phyloP scores from a whole-genome alignment of 2,113 vertebrate species.

The Dromiciops gliroides region DNA sequence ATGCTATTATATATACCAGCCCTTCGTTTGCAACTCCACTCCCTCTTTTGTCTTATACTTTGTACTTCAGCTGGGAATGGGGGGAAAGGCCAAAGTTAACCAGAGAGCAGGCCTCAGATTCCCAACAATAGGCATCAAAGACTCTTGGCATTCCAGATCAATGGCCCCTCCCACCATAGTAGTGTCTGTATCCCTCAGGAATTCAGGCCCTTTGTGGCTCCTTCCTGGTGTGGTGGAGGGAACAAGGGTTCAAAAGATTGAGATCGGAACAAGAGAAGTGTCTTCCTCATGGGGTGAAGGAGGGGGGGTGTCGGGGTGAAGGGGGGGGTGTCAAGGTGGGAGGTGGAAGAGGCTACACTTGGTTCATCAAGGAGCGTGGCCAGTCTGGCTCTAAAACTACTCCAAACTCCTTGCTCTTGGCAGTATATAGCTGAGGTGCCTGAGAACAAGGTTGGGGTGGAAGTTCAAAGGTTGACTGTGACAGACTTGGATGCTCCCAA shows the following conservation, averaged over 20 bases:
- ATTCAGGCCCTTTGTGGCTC: not conserved
- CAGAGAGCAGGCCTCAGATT: not conserved
- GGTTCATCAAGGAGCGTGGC: fast-evolving
- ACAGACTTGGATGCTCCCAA: conserved; percentile 86
- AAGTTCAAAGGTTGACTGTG: conserved; percentile 82
- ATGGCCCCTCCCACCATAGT: not conserved
- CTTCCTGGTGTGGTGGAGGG: not conserved
- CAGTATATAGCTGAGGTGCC: conserved; percentile 84
- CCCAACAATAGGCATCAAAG: not conserved
- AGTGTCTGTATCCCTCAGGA: not conserved
- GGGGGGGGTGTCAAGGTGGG: no score
- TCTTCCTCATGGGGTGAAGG: not conserved
- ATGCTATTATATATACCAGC: not conserved
- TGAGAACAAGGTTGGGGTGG: conserved; percentile 82
- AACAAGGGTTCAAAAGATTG: not conserved
- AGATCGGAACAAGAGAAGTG: not conserved
- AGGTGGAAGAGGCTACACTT: not conserved
- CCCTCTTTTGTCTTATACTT: not conserved
- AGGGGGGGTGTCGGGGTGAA: no score
- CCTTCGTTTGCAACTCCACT: not conserved
- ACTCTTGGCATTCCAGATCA: not conserved
- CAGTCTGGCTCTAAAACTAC: not conserved
- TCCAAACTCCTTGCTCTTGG: not conserved
- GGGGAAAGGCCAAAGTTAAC: not conserved
- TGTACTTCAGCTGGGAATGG: not conserved